Conservation (phyloP, 1,140 invertebrate species). For the Drosophila nigromelanica region DNA sequence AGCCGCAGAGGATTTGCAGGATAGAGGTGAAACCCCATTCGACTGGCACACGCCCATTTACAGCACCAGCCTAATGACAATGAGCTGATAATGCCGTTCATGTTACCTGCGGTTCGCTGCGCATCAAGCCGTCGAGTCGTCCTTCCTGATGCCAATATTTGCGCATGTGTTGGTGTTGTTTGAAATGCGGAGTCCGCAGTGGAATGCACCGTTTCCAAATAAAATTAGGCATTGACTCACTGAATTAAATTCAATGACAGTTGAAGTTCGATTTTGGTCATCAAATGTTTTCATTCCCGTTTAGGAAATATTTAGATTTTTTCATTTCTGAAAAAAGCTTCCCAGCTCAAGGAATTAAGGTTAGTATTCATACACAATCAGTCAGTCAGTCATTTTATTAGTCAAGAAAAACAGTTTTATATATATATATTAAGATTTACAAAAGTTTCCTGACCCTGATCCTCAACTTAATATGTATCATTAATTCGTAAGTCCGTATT, state of each 20-base stretch:
- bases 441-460: too few relatives aligned
- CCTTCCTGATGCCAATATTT: neutral
- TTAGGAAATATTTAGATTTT: too few relatives aligned
- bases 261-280: neutral
- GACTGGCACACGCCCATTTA: neutral
- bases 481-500: too few relatives aligned
- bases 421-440: too few relatives aligned
- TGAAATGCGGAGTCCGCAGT: neutral
- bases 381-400: too few relatives aligned
- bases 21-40: neutral
- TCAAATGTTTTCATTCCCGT: neutral
- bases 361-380: too few relatives aligned
- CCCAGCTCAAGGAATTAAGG: too few relatives aligned
- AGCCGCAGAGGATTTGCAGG: neutral
- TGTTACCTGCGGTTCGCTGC: constrained; percentile 13
- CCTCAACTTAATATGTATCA: too few relatives aligned
- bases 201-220: neutral
- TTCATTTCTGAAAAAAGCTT: too few relatives aligned
- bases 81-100: constrained; percentile 10
- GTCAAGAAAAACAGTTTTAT: too few relatives aligned
- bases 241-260: neutral
- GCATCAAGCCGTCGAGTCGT: neutral
- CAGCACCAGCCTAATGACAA: constrained; percentile 3
- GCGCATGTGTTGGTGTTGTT: neutral
- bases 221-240: neutral